Percentiles rank a stretch among this genome's conserved stretches.
phyloP scores from a whole-genome alignment of 1,140 invertebrate genomes.

The Acromyrmex charruanus region DNA sequence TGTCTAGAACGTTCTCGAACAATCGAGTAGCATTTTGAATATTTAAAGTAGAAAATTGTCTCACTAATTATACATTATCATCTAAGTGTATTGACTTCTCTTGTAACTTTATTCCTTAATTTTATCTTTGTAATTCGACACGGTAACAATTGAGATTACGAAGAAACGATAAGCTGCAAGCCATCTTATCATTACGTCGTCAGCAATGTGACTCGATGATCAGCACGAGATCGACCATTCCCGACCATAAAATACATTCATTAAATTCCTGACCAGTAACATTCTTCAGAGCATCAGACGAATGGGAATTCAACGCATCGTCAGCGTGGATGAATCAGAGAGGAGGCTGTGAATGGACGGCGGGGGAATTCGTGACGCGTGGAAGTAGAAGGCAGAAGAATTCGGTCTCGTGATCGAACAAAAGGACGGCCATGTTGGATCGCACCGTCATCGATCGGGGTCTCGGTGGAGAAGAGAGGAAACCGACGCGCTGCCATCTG shows the following conservation, averaged over 20 bases:
- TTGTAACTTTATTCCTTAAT: not conserved
- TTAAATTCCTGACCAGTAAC: not conserved
- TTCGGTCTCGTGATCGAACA: conserved; percentile 60
- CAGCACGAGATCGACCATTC: not conserved
- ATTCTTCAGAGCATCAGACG: not conserved
- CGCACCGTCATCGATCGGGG: conserved; percentile 84
- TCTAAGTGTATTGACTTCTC: not conserved
- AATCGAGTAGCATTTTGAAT: not conserved
- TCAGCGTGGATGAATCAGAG: conserved; percentile 9
- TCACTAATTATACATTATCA: not conserved
- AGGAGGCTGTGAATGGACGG: not conserved
- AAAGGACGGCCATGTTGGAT: conserved; percentile 83
- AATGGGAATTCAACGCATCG: not conserved
- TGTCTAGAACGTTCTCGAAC: not conserved
- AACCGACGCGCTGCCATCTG: conserved; percentile 81
- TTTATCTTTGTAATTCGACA: not conserved
- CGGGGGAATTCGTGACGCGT: conserved; percentile 23
- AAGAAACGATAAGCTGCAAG: not conserved
- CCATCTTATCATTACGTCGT: not conserved
- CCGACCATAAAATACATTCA: no score
- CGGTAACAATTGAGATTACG: not conserved
- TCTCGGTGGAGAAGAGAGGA: conserved; percentile 50
- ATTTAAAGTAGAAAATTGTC: not conserved
- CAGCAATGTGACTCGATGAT: not conserved
- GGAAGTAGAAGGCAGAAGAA: conserved; percentile 26